Evolutionary conservation across 2,113 vertebrate genomes (phyloP).

Genomic region (Fukomys damarensis): DNA sequence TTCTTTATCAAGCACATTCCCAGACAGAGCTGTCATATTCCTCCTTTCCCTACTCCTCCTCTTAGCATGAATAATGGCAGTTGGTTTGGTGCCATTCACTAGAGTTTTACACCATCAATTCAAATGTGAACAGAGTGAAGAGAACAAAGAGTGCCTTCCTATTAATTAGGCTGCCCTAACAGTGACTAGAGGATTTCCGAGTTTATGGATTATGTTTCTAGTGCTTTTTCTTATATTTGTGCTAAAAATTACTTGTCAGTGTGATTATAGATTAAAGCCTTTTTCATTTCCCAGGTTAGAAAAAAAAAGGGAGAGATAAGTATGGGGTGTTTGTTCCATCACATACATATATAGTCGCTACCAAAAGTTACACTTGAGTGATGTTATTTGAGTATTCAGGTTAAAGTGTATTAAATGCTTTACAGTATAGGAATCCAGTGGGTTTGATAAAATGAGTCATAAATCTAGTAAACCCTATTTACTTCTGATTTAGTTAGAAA

Average conservation of each 20-base stretch:
- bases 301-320: neutral
- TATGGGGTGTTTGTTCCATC: neutral
- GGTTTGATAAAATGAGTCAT: neutral
- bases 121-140: neutral
- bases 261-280: neutral
- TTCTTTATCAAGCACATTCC: neutral
- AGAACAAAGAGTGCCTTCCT: neutral
- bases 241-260: neutral
- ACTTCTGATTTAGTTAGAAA: neutral
- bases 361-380: slow-evolving; percentile 6
- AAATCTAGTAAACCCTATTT: neutral
- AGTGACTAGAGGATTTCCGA: neutral
- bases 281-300: neutral
- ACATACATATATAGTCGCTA: neutral
- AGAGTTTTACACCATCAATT: neutral
- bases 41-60: neutral
- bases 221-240: neutral
- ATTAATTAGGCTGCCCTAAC: neutral
- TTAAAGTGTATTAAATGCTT: slow-evolving; percentile 19
- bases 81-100: neutral
- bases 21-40: neutral
- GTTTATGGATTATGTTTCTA: neutral
- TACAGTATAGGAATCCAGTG: neutral
- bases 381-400: neutral
- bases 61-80: neutral